Percentiles rank a stretch among this genome's conserved stretches.
These are phyloP conservation scores for Smithornis capensis DNA, from an alignment of 2,113 vertebrate species.

Conservation along the genomic window DNA sequence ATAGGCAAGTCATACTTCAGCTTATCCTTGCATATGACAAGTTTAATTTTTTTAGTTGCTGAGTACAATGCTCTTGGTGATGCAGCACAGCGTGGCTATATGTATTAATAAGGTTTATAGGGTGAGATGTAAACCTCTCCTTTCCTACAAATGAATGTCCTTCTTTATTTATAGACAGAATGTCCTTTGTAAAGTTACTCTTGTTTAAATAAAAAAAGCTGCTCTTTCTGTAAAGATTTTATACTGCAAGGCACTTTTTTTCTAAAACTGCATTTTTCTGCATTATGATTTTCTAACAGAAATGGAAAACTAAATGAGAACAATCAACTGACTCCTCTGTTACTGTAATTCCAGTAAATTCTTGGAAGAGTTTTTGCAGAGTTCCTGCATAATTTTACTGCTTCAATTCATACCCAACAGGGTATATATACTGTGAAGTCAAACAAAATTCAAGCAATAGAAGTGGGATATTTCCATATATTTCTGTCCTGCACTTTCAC, in stretches of 20 bases:
- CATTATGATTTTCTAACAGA: not conserved
- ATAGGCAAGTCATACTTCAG: not conserved
- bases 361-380: not conserved
- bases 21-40: not conserved
- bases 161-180: not conserved
- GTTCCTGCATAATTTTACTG: not conserved
- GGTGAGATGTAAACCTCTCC: not conserved
- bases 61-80: not conserved
- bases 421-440: not conserved
- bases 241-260: not conserved
- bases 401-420: not conserved
- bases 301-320: not conserved
- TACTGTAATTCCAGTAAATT: not conserved
- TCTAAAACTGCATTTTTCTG: not conserved
- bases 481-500: not conserved
- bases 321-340: not conserved
- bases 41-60: not conserved
- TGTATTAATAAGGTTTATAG: not conserved
- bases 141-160: not conserved
- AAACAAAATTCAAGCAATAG: not conserved
- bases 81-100: not conserved
- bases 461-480: not conserved
- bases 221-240: not conserved
- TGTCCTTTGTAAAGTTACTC: not conserved
- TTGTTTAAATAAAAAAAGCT: not conserved